phyloP scores from a whole-genome alignment of 2,113 vertebrate genomes.

The Panthera leo region DNA sequence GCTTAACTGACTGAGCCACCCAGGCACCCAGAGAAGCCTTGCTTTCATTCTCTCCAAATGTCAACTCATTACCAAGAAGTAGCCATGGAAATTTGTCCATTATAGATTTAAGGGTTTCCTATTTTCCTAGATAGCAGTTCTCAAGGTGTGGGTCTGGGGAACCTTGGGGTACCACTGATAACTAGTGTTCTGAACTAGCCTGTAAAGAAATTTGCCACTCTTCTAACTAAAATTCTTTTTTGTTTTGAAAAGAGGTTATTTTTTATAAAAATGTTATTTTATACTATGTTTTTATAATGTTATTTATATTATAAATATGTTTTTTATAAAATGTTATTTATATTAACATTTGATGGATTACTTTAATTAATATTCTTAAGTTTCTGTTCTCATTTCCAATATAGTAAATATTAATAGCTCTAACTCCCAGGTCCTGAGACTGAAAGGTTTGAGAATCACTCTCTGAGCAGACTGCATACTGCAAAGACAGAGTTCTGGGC shows the following conservation, averaged over 20 bases:
- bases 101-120: neutral
- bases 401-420: neutral
- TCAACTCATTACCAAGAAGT: neutral
- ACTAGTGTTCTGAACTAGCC: neutral
- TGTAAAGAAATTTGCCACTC: neutral
- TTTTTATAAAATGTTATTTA: slow-evolving; percentile 35
- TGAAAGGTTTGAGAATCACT: neutral
- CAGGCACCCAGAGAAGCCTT: neutral
- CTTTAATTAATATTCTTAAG: neutral
- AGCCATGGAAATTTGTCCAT: neutral
- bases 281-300: neutral
- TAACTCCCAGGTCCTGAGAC: neutral
- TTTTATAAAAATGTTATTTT: slow-evolving; percentile 37
- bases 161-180: neutral
- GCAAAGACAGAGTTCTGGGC: neutral
- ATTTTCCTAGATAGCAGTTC: neutral
- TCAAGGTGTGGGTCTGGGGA: neutral
- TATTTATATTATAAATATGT: slow-evolving; percentile 27
- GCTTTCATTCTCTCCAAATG: neutral
- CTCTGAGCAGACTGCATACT: neutral
- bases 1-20: too few species aligned
- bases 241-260: neutral
- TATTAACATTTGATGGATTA: neutral
- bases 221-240: neutral
- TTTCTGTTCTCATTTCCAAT: neutral